A percentile compares a stretch with the other conserved stretches of the same genome.
Evolutionary conservation across 2,113 vertebrate species (phyloP).

Genomic region (Hypanus sabinus): DNA sequence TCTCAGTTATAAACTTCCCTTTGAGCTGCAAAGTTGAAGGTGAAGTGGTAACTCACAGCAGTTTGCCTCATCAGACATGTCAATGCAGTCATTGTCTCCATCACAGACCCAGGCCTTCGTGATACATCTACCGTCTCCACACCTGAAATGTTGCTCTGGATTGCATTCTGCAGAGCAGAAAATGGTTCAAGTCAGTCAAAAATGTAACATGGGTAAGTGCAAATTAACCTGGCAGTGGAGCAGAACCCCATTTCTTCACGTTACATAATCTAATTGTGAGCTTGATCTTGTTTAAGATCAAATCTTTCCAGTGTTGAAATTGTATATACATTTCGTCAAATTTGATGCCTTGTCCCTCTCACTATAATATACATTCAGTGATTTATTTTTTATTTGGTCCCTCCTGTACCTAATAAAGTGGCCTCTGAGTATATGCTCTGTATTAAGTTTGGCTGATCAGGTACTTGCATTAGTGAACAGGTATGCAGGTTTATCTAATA

Average conservation of each 20-base stretch:
- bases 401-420: too few species aligned
- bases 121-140: slow-evolving; percentile 83
- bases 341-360: neutral
- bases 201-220: neutral
- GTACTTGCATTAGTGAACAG: too few species aligned
- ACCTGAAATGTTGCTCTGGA: slow-evolving; percentile 61
- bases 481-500: too few species aligned
- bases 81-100: slow-evolving; percentile 86
- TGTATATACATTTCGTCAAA: neutral
- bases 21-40: neutral
- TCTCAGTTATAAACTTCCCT: neutral
- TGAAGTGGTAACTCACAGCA: slow-evolving; percentile 73
- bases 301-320: too few species aligned
- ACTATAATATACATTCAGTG: neutral
- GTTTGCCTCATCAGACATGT: slow-evolving; percentile 88
- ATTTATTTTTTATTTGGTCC: too few species aligned
- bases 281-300: neutral
- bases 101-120: slow-evolving; percentile 81
- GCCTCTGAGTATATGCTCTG: too few species aligned
- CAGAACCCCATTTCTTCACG: neutral
- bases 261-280: neutral
- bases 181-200: neutral
- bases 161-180: slow-evolving; percentile 64
- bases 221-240: neutral
- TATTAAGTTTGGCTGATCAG: too few species aligned